Evolutionary conservation across 2,888 invertebrate genomes (phyloP).

Genomic region (Atethmia centrago): DNA sequence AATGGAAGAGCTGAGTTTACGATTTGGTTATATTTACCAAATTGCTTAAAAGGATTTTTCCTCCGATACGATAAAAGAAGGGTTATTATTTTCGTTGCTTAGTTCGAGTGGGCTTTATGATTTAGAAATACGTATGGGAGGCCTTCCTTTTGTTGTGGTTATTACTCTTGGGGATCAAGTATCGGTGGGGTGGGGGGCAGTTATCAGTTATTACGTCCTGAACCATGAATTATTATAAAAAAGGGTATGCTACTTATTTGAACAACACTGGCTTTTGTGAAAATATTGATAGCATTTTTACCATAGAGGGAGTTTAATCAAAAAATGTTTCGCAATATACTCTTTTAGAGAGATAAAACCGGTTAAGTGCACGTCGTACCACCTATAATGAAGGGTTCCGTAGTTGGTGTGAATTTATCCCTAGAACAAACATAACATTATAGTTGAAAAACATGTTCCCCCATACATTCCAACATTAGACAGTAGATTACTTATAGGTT

Average conservation of each 20-base stretch:
- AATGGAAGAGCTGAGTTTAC: constrained; percentile 69
- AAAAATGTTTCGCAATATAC: constrained; percentile 9
- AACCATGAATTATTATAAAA: constrained; percentile 48
- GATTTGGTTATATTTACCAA: constrained; percentile 73
- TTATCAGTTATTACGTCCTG: constrained; percentile 56
- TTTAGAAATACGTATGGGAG: constrained; percentile 52
- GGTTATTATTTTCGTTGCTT: constrained; percentile 63
- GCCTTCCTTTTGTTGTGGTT: constrained; percentile 55
- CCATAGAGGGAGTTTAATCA: constrained; percentile 35
- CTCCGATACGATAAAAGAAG: constrained; percentile 51
- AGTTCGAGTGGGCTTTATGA: constrained; percentile 62
- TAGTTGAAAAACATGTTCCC: no score
- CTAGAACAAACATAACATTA: no score
- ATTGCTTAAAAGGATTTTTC: constrained; percentile 66
- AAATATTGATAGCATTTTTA: constrained; percentile 35
- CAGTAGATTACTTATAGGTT: no score
- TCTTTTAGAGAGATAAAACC: neutral
- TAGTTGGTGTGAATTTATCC: no score
- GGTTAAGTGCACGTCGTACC: no score
- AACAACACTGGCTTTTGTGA: constrained; percentile 44
- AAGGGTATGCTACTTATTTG: constrained; percentile 34
- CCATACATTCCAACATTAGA: no score
- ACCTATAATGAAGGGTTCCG: no score
- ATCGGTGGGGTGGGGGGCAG: no score
- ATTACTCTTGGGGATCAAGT: constrained; percentile 61